Evolutionary conservation across 2,797 vertebrate genomes (phyloP).

Genomic region (Cynopterus sphinx): DNA sequence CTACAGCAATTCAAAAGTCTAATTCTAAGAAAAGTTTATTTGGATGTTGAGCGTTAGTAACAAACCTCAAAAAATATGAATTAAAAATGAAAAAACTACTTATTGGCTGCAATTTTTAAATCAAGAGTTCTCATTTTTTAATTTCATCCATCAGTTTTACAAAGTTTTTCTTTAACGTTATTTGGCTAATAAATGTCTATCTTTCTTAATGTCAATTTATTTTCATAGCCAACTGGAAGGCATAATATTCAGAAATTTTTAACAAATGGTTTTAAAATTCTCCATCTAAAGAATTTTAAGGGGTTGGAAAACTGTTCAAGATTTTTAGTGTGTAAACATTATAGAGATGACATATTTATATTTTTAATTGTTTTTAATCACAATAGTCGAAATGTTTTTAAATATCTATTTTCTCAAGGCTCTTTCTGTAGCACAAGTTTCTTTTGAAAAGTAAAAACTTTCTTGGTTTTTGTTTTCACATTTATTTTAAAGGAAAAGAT

Average conservation of each 20-base stretch:
- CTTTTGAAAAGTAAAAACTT: not conserved
- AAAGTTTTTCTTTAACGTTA: not conserved
- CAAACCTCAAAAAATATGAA: not conserved
- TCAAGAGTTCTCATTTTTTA: not conserved
- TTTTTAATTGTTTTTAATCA: conserved; percentile 18
- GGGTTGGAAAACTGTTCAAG: not conserved
- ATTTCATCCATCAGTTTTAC: not conserved
- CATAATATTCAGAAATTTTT: not conserved
- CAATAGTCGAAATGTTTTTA: not conserved
- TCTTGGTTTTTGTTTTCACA: not conserved
- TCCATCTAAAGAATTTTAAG: not conserved
- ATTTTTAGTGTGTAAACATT: conserved; percentile 5
- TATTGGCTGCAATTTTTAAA: conserved; percentile 39
- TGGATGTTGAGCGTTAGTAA: not conserved
- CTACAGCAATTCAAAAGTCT: not conserved
- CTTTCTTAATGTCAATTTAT: not conserved
- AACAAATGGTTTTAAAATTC: conserved; percentile 21
- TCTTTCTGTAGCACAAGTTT: not conserved
- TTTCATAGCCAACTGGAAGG: conserved; percentile 1
- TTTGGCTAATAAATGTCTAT: not conserved
- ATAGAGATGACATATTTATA: not conserved
- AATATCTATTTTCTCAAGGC: not conserved
- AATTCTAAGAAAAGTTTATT: conserved; percentile 32
- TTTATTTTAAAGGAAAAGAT: conserved; percentile 24
- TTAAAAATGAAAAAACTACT: not conserved